A percentile compares a stretch with the other conserved stretches of the same genome.
phyloP scores from a whole-genome alignment of 1,140 invertebrate genomes.

The Cyclina sinensis region DNA sequence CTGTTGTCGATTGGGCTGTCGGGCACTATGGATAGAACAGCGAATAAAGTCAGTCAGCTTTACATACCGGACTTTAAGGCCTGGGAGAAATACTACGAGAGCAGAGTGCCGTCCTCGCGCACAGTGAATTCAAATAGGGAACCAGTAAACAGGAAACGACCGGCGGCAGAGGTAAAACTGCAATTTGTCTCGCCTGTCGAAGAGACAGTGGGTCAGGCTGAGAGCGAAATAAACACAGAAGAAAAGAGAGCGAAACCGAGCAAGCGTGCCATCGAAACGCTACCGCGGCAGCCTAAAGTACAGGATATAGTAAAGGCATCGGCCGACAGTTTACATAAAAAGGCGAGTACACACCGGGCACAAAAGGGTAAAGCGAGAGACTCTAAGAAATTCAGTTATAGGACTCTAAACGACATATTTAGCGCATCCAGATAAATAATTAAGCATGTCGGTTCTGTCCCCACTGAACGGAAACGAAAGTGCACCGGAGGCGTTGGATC shows the following conservation, averaged over 20 bases:
- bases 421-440: background rate
- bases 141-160: background rate
- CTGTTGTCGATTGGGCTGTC: too few relatives aligned
- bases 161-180: constrained; percentile 3
- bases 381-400: background rate
- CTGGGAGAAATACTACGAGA: background rate
- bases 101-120: background rate
- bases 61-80: constrained; percentile 9
- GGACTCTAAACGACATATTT: constrained; percentile 6
- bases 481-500: background rate
- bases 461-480: background rate
- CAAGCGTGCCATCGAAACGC: background rate
- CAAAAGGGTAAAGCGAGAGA: background rate
- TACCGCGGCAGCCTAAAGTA: background rate
- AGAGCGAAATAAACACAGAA: background rate
- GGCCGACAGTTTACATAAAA: background rate
- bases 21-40: background rate
- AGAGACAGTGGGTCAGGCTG: background rate
- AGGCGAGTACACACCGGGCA: background rate
- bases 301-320: background rate
- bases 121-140: background rate
- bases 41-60: background rate
- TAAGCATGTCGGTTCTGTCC: background rate
- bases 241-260: background rate
- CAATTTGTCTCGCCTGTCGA: background rate